Evolutionary conservation across 2,888 invertebrate species (phyloP).

Genomic region (Panzeria rudis): DNA sequence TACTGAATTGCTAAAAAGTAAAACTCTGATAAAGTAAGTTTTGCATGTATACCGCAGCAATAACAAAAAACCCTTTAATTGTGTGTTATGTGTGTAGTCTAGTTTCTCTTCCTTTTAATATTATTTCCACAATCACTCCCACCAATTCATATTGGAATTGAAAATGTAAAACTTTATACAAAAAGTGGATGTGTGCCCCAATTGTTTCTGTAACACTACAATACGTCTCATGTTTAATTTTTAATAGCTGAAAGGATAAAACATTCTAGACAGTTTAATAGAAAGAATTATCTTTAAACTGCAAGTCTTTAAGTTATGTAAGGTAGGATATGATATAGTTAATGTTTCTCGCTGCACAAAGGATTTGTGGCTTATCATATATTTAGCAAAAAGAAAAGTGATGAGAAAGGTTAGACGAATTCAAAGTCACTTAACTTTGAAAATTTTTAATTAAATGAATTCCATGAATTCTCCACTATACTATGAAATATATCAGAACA

Average conservation of each 20-base stretch:
- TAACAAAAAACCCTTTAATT: conserved; percentile 20
- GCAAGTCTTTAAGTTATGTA: background rate
- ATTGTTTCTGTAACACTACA: conserved; percentile 3
- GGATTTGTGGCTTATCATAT: background rate
- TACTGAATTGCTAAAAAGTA: conserved; percentile 75
- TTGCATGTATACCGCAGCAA: conserved; percentile 34
- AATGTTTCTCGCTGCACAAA: background rate
- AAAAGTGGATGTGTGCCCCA: conserved; percentile 15
- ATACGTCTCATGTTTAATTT: background rate
- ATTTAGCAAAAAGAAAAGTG: background rate
- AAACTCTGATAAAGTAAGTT: conserved; percentile 81
- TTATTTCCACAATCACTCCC: background rate
- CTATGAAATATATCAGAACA: no score
- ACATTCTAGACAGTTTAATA: conserved; percentile 32
- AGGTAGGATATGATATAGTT: background rate
- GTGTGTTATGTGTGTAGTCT: background rate
- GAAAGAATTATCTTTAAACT: conserved; percentile 13
- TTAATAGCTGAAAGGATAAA: background rate
- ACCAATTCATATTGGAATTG: background rate
- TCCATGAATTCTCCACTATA: background rate
- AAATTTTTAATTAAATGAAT: background rate
- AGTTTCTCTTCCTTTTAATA: background rate
- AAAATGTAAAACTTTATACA: conserved; percentile 20
- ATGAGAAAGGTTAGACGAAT: background rate
- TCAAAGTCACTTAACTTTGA: background rate